Conservation (phyloP, 2,797 vertebrate species). For the Rhinoraja longicauda region DNA sequence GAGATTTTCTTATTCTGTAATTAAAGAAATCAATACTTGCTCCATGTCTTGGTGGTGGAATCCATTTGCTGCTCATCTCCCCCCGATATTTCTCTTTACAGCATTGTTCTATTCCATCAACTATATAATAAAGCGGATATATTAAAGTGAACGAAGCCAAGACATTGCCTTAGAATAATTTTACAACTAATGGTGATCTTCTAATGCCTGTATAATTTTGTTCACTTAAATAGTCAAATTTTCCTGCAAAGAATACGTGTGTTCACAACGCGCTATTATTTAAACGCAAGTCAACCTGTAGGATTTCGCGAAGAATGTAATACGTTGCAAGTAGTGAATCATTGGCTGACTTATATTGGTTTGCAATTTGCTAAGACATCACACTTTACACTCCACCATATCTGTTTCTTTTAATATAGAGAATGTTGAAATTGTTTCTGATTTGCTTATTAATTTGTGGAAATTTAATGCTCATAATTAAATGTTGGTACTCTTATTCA, state of each 20-base stretch:
- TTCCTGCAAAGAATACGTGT: not conserved
- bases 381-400: not conserved
- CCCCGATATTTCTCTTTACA: not conserved
- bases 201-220: no score
- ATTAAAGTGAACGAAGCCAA: not conserved
- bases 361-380: no score
- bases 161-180: not conserved
- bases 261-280: not conserved
- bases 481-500: not conserved
- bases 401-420: not conserved
- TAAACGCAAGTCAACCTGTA: not conserved
- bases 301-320: not conserved
- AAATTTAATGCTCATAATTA: not conserved
- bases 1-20: not conserved
- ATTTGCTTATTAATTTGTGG: not conserved
- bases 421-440: not conserved
- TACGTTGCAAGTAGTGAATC: not conserved
- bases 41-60: not conserved
- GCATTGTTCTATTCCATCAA: not conserved
- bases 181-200: no score
- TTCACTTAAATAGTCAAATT: not conserved
- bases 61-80: not conserved
- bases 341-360: not conserved
- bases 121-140: not conserved
- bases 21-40: not conserved